Evolutionary conservation across 1,140 invertebrate species (phyloP).

Genomic region (Lysiphlebus fabarum): DNA sequence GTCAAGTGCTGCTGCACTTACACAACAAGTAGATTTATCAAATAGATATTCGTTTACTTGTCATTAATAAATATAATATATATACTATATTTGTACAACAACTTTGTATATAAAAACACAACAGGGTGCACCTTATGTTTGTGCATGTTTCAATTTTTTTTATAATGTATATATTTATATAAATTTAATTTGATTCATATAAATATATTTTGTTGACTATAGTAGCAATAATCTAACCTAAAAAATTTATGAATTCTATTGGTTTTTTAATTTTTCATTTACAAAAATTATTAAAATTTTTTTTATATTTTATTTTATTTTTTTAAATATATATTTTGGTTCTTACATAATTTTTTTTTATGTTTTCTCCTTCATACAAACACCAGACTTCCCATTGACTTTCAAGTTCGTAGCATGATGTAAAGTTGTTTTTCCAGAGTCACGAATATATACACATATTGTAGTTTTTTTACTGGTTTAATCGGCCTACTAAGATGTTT

Average conservation of each 20-base stretch:
- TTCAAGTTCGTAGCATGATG: slow-evolving; percentile 27
- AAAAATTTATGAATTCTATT: too few relatives aligned
- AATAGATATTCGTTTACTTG: slow-evolving; percentile 16
- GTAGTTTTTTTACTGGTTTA: slow-evolving; percentile 1
- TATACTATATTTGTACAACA: slow-evolving; percentile 8
- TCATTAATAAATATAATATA: background rate
- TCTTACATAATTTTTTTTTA: too few relatives aligned
- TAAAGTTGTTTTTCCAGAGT: slow-evolving; percentile 40
- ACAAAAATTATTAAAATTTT: too few relatives aligned
- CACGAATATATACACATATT: slow-evolving; percentile 20
- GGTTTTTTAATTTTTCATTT: too few relatives aligned
- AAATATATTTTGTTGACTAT: too few relatives aligned
- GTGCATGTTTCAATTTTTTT: slow-evolving; percentile 42
- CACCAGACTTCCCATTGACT: too few relatives aligned
- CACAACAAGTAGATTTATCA: slow-evolving; percentile 45
- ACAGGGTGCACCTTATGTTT: background rate
- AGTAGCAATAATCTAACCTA: too few relatives aligned
- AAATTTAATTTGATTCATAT: too few relatives aligned
- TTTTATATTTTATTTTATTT: too few relatives aligned
- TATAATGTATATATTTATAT: background rate
- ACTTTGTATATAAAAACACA: background rate
- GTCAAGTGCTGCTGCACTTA: slow-evolving; percentile 48
- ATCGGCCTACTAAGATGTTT: slow-evolving; percentile 11
- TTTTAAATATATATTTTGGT: too few relatives aligned
- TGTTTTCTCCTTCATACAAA: too few relatives aligned